Evolutionary conservation across 1,140 invertebrate species (phyloP).

Genomic region (Zaprionus kolodkinae): DNA sequence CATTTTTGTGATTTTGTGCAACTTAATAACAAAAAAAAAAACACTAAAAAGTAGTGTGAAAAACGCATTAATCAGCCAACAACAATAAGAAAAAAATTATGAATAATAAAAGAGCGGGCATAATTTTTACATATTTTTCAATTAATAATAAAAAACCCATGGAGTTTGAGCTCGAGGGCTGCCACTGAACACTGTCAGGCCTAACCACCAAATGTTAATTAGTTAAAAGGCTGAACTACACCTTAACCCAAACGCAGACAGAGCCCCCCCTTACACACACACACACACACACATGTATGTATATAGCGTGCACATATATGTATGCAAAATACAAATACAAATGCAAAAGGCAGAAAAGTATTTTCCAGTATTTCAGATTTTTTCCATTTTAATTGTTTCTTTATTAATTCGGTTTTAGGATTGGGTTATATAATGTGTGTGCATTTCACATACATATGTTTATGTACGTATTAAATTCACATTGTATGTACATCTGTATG

Average conservation of each 20-base stretch:
- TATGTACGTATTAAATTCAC: background rate
- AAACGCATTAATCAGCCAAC: slow-evolving; percentile 78
- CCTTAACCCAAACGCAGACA: slow-evolving; percentile 57
- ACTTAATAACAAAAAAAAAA: slow-evolving; percentile 73
- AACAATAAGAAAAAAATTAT: slow-evolving; percentile 57
- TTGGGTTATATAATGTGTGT: slow-evolving; percentile 63
- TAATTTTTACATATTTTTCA: slow-evolving; percentile 72
- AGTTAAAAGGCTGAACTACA: slow-evolving; percentile 79
- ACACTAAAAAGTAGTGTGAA: slow-evolving; percentile 69
- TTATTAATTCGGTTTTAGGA: slow-evolving; percentile 47
- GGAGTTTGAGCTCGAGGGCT: slow-evolving; percentile 38
- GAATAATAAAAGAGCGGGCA: slow-evolving; percentile 70
- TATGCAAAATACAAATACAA: slow-evolving; percentile 8
- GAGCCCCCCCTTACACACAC: background rate
- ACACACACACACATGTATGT: background rate
- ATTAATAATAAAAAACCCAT: slow-evolving; percentile 66
- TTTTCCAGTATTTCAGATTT: slow-evolving; percentile 58
- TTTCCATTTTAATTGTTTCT: slow-evolving; percentile 53
- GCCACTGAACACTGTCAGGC: slow-evolving; percentile 45
- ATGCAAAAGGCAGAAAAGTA: slow-evolving; percentile 26
- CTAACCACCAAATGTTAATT: slow-evolving; percentile 83
- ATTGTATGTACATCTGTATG: slow-evolving; percentile 25
- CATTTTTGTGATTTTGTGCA: slow-evolving; percentile 73
- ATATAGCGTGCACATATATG: background rate
- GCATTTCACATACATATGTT: background rate